phyloP scores from a whole-genome alignment of 2,888 invertebrate species.

The Tetheella fluctuosa region DNA sequence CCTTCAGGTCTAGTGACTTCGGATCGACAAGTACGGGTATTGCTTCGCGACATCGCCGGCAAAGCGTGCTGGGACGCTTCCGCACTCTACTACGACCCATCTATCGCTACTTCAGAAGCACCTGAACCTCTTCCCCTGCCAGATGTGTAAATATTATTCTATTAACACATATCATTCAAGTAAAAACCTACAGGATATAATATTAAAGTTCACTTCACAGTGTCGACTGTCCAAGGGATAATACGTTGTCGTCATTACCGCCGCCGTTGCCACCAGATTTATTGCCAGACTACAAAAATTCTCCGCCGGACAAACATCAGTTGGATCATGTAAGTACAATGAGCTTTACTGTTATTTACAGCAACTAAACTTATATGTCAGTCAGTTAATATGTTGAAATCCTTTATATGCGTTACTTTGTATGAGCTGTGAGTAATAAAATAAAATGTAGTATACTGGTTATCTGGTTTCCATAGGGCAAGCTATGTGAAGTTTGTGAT shows the following conservation, averaged over 20 bases:
- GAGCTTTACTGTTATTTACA: neutral
- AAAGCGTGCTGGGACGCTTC: slow-evolving; percentile 99
- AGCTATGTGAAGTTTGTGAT: no score
- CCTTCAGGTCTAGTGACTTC: slow-evolving; percentile 89
- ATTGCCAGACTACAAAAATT: slow-evolving; percentile 91
- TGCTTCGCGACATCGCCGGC: slow-evolving; percentile 95
- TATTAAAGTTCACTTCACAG: slow-evolving; percentile 31
- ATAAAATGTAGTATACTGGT: no score
- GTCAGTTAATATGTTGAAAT: neutral
- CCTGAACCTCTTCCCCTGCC: slow-evolving; percentile 60
- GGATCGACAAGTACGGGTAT: slow-evolving; percentile 92
- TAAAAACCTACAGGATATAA: neutral
- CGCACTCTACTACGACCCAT: slow-evolving; percentile 92
- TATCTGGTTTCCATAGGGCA: no score
- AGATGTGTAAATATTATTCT: slow-evolving; percentile 44
- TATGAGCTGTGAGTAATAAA: no score
- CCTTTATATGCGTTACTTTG: no score
- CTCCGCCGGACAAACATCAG: slow-evolving; percentile 95
- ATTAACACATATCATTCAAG: neutral
- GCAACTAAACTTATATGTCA: neutral
- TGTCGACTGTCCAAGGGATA: slow-evolving; percentile 72
- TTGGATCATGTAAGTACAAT: slow-evolving; percentile 90
- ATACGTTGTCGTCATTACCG: slow-evolving; percentile 80
- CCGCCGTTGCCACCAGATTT: slow-evolving; percentile 88
- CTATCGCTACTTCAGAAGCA: slow-evolving; percentile 57